phyloP scores from a whole-genome alignment of 1,140 invertebrate genomes.

The Drosophila santomea region DNA sequence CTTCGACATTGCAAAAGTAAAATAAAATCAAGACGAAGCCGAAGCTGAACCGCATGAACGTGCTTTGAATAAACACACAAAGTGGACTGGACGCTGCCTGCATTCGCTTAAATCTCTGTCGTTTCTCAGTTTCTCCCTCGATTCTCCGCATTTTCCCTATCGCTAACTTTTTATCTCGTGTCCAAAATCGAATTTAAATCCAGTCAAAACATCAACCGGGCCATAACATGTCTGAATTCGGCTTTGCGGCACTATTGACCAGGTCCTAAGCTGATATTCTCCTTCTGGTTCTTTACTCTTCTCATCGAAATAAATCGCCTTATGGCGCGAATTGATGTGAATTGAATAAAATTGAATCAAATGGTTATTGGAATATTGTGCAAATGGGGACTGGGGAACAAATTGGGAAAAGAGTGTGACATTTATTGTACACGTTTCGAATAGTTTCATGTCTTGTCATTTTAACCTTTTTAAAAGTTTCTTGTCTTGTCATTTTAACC shows the following conservation, averaged over 20 bases:
- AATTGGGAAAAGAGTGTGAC: neutral
- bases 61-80: constrained; percentile 71
- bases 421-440: neutral
- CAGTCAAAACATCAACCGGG: constrained; percentile 61
- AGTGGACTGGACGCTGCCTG: constrained; percentile 22
- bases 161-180: constrained; percentile 64
- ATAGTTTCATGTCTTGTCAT: neutral
- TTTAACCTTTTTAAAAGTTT: no score
- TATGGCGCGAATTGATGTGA: constrained; percentile 51
- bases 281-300: constrained; percentile 11
- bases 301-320: constrained; percentile 45
- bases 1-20: constrained; percentile 35
- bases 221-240: constrained; percentile 62
- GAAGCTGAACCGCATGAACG: constrained; percentile 63
- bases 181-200: constrained; percentile 80
- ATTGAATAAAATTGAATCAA: constrained; percentile 28
- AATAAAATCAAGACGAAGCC: constrained; percentile 24
- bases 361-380: constrained; percentile 16
- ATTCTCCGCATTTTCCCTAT: constrained; percentile 30
- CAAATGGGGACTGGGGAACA: neutral
- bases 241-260: constrained; percentile 66
- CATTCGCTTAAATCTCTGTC: constrained; percentile 41
- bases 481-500: no score
- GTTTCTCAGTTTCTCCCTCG: constrained; percentile 17
- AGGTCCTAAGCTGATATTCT: constrained; percentile 36